Evolutionary conservation across 2,113 vertebrate species (phyloP).

Genomic region (Strigops habroptila): DNA sequence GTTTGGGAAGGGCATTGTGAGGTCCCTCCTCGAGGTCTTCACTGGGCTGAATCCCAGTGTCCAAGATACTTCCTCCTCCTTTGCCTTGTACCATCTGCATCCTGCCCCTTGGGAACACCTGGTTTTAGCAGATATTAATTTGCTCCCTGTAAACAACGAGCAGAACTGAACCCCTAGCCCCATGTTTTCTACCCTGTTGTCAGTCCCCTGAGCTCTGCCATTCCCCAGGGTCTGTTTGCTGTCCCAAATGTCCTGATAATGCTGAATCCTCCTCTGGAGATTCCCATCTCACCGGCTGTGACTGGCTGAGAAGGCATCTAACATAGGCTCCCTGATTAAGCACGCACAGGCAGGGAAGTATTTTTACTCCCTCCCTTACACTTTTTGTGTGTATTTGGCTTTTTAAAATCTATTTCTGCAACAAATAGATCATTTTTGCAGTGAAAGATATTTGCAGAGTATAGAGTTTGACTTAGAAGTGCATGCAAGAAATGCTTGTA

Average conservation of each 20-base stretch:
- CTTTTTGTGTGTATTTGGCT: background rate
- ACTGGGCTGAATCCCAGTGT: background rate
- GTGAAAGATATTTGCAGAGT: background rate
- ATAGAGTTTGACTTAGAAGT: background rate
- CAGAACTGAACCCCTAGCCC: background rate
- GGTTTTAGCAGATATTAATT: background rate
- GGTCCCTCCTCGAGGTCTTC: background rate
- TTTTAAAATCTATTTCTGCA: background rate
- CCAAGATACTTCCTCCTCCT: background rate
- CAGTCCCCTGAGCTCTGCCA: background rate
- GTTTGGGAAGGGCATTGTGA: background rate
- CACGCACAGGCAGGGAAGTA: background rate
- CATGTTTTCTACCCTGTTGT: background rate
- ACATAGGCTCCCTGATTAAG: background rate
- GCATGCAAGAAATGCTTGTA: background rate
- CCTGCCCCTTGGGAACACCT: background rate
- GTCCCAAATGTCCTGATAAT: background rate
- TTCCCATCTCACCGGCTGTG: background rate
- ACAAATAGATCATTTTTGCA: background rate
- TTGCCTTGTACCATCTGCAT: rapidly evolving
- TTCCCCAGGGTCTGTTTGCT: background rate
- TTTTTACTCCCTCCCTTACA: background rate
- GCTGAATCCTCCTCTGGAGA: background rate
- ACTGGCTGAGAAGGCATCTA: background rate
- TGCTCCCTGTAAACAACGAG: background rate